Evolutionary conservation across 2,113 vertebrate genomes (phyloP).

Genomic region (Ageneiosus marmoratus): DNA sequence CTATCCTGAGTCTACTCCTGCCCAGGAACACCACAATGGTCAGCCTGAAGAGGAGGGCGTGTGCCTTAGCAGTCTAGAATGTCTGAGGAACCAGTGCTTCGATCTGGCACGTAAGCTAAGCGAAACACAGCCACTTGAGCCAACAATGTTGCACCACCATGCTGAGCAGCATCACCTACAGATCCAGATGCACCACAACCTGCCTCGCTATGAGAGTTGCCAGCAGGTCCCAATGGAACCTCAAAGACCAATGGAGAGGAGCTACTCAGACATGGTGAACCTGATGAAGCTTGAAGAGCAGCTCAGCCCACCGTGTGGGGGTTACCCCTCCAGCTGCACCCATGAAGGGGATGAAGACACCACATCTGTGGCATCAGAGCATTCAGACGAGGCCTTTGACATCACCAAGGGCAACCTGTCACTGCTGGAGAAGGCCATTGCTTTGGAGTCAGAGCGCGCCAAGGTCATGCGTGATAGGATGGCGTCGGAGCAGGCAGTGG

Average conservation of each 20-base stretch:
- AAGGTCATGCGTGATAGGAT: conserved; percentile 96
- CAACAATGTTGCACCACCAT: conserved; percentile 44
- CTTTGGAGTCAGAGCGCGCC: conserved; percentile 91
- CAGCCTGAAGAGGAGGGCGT: conserved; percentile 88
- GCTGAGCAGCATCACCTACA: conserved; percentile 45
- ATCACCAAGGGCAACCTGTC: conserved; percentile 98
- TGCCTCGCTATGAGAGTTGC: conserved; percentile 65
- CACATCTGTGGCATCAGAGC: conserved; percentile 90
- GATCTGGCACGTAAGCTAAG: conserved; percentile 94
- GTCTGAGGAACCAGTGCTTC: conserved; percentile 95
- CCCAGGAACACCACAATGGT: conserved; percentile 68
- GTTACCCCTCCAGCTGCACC: conserved; percentile 75
- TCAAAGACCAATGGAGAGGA: conserved; percentile 79
- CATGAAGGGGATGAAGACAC: conserved; percentile 93
- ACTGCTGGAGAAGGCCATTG: conserved; percentile 97
- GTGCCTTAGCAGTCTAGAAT: conserved; percentile 96
- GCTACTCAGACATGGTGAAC: conserved; percentile 96
- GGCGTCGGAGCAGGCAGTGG: conserved; percentile 77
- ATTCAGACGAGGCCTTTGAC: conserved; percentile 96
- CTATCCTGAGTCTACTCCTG: conserved; percentile 73
- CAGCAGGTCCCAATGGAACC: conserved; percentile 75
- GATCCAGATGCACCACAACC: conserved; percentile 63
- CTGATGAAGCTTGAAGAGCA: conserved; percentile 96
- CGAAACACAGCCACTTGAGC: conserved; percentile 78
- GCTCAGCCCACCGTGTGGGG: conserved; percentile 87